phyloP scores from a whole-genome alignment of 2,888 invertebrate genomes.

The Himalopsyche kuldschensis region DNA sequence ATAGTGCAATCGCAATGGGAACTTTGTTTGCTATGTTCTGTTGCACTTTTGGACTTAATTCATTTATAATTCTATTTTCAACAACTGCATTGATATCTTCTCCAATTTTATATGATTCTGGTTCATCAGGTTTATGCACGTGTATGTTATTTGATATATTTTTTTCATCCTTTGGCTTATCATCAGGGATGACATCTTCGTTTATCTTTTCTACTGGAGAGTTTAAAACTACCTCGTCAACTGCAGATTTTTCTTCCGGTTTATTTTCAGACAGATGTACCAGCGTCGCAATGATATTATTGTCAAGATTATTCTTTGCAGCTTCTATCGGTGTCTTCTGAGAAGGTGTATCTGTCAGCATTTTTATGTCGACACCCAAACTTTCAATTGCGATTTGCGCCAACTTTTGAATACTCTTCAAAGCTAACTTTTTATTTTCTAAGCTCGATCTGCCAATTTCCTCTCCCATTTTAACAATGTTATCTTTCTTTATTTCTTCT shows the following conservation, averaged over 20 bases:
- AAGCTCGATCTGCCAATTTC: conserved; percentile 26
- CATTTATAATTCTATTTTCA: conserved; percentile 7
- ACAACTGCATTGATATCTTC: conserved; percentile 43
- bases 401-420: conserved; percentile 58
- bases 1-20: conserved; percentile 22
- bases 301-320: not conserved
- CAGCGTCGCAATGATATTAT: not conserved
- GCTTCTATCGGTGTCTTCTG: conserved; percentile 17
- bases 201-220: not conserved
- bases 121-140: conserved; percentile 50
- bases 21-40: not conserved
- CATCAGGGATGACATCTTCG: conserved; percentile 27
- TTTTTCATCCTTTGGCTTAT: not conserved
- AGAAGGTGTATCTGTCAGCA: conserved; percentile 39
- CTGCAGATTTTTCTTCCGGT: not conserved
- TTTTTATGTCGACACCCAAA: conserved; percentile 48
- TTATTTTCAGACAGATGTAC: not conserved
- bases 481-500: conserved; percentile 55
- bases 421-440: conserved; percentile 55
- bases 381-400: conserved; percentile 56
- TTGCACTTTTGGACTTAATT: not conserved
- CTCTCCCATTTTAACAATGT: conserved; percentile 43
- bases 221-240: not conserved
- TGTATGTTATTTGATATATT: conserved; percentile 42
- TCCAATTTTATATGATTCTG: conserved; percentile 51